A percentile compares a stretch with the other conserved stretches of the same genome.
These are phyloP conservation scores for Epinotia nisella DNA, from an alignment of 2,888 invertebrate species.

Conservation along the genomic window DNA sequence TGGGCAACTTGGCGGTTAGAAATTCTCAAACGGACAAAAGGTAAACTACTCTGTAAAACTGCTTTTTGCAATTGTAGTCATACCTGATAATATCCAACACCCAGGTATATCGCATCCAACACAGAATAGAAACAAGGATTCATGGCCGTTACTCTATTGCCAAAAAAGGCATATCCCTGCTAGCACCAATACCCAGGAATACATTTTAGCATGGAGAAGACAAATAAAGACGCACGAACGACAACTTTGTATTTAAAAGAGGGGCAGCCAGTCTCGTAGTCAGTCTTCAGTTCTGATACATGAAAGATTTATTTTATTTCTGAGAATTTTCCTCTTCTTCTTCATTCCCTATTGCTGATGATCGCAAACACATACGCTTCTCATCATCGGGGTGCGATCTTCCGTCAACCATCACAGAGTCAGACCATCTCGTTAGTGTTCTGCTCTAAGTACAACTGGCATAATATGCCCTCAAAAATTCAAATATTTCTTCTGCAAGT, in stretches of 20 bases:
- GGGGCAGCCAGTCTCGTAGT: too few species aligned
- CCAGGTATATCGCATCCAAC: neutral
- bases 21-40: neutral
- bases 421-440: neutral
- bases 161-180: slow-evolving; percentile 33
- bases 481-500: too few species aligned
- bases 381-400: too few species aligned
- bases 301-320: too few species aligned
- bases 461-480: too few species aligned
- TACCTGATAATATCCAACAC: neutral
- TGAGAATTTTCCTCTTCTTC: too few species aligned
- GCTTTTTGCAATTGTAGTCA: neutral
- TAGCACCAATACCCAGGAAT: slow-evolving; percentile 18
- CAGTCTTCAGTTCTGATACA: too few species aligned
- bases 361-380: too few species aligned
- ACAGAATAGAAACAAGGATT: slow-evolving; percentile 19
- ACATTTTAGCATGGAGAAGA: slow-evolving; percentile 14
- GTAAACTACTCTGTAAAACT: neutral
- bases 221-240: neutral
- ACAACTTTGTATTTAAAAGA: too few species aligned
- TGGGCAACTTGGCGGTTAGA: neutral
- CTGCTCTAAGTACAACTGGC: too few species aligned
- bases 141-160: slow-evolving; percentile 28
- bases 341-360: too few species aligned
- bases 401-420: too few species aligned